Base-by-base conservation (phyloP, 37 sponge, comb jelly and placozoan genomes). In the Aplysina aerophoba region DNA sequence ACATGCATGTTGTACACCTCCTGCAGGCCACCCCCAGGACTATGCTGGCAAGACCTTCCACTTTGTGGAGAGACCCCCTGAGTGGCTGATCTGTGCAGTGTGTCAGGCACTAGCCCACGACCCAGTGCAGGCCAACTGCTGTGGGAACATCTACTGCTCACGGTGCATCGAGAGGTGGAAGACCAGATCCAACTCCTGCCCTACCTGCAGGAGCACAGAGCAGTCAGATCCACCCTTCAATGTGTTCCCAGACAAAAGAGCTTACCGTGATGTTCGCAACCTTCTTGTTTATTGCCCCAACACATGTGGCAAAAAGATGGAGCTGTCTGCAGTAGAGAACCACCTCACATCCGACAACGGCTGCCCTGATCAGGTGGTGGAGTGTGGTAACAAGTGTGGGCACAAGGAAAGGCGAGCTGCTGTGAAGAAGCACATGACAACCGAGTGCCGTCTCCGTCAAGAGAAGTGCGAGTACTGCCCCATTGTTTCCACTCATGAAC, bases 71-170 rank as follows among this genome's bases (percentile, higher is more conserved):
- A 44, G 8, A 8, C 50, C 50, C 8, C 6, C 91, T 1, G 80
- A 83, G 4, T 88, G 87, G 64, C 81, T 91, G 13, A 36, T 85
- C 22, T 91, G 91, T 69, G 84, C 82, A 75, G 19, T 91, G 0
- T 91, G 91, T 56, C 37, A 20, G 13, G 71, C 69, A 15, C 88
- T 91, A 21, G 80, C 87, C 31, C 37, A 57, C 22, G 85, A 91
- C 19, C 91, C 91, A 33, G 71, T 78, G 21, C 92, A 92, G 60
- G 92, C 87, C 15, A 85, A 84, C 11, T 92, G 92, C 71, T 92
- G 92, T 82, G 92, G 92, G 0, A 79, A 74, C n/a, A 85, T 87
- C 71, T 92, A 83, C 83, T 92, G 92, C 71, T 30, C 85, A 55
- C 15, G 37, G 4, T 92, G 92, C 80, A 82, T 92, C 59, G 82